Base-by-base conservation (phyloP, 92 coral and sea anemone species). In the Phenganax stokvisi region DNA sequence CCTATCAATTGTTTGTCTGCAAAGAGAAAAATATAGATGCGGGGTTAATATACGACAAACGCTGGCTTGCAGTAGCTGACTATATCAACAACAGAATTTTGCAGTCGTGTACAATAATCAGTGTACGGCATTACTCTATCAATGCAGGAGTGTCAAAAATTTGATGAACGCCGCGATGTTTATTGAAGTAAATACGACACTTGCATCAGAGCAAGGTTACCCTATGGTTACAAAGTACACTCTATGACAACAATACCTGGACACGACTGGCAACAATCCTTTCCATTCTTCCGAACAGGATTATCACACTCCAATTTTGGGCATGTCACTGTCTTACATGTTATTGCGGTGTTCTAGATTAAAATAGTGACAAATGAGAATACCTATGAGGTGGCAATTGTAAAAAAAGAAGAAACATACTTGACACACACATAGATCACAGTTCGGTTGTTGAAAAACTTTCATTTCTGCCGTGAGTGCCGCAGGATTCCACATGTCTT, bases 191-290 rank as follows among this genome's bases (percentile, higher is more conserved):
- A 37, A 37, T 37, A 37, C 47, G 5, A 37, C 47, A 37, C 47
- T 37, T 37, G 47, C 47, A 37, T 37, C 3, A 1, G 47, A 37
- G 3, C 47, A 37, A 37, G 47, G 47, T 37, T 37, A 37, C 47
- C 2, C 47, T 37, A 5, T 37, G 47, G 47, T 37, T 37, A 37
- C 47, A 37, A 37, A 37, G 47, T 37, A 37, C 47, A 37, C 0
- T 37, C 47, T 5, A 5, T 37, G 47, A 37, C 47, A 37, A 37
- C 2, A 37, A 5, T 37, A 88, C 91, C 87, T 71, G 65, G 20
- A 72, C 91, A 88, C 15, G 81, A 88, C 61, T 64, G 65, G 37
- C 91, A 88, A 51, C 91, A 88, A 71, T 77, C 76, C 7, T 57
- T 66, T 65, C 54, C 77, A 6, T 57, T 28, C 77, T 79, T 73